These are phyloP conservation scores for Drosophila kanekoi DNA, from an alignment of 2,888 invertebrate genomes.

Conservation along the genomic window DNA sequence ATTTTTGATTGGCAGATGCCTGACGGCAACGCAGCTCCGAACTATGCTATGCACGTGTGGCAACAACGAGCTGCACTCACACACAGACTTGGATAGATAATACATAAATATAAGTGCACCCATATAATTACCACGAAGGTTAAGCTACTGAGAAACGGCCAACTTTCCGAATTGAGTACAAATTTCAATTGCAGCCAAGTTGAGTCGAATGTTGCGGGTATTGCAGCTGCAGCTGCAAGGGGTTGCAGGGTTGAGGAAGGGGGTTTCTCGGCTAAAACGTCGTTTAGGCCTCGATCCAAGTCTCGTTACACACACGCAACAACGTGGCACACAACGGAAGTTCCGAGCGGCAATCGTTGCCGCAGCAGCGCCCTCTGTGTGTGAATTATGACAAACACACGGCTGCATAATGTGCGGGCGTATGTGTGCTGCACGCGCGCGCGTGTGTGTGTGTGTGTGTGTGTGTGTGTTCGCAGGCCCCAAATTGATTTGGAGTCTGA, in stretches of 20 bases:
- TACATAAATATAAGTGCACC: conserved; percentile 15
- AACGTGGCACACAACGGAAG: conserved; percentile 62
- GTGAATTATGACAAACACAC: conserved; percentile 47
- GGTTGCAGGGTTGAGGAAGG: background rate
- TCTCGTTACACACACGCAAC: conserved; percentile 70
- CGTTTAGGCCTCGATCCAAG: conserved; percentile 62
- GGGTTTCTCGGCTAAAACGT: conserved; percentile 23
- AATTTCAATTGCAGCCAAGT: conserved; percentile 41
- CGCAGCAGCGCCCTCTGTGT: conserved; percentile 53
- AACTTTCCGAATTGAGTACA: conserved; percentile 46
- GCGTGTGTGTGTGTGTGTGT: conserved; percentile 7
- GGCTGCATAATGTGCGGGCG: conserved; percentile 1
- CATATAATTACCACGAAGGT: conserved; percentile 51
- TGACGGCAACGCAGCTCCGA: conserved; percentile 1
- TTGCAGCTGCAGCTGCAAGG: conserved; percentile 38
- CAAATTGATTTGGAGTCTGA: conserved; percentile 72
- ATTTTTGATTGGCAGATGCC: conserved; percentile 24
- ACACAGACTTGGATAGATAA: background rate
- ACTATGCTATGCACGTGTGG: conserved; percentile 25
- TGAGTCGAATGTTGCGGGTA: conserved; percentile 5
- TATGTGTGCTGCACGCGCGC: background rate
- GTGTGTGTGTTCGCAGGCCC: conserved; percentile 64
- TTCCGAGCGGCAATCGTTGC: conserved; percentile 35
- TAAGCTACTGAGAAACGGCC: conserved; percentile 37
- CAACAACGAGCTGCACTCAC: conserved; percentile 35